Evolutionary conservation across 1,140 invertebrate species (phyloP).

Genomic region (Drosophila erecta): DNA sequence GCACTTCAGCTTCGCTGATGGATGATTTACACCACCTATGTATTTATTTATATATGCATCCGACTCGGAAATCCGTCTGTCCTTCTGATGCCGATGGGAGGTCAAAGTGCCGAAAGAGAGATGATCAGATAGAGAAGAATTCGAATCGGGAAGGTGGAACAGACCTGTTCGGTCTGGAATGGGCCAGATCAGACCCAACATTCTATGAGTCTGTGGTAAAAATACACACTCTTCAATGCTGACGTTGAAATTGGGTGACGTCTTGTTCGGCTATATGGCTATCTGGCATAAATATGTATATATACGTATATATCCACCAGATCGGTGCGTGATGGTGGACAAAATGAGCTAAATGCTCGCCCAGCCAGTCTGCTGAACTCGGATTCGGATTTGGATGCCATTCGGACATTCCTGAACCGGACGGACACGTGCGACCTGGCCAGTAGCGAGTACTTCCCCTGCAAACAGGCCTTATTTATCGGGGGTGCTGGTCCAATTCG

Average conservation of each 20-base stretch:
- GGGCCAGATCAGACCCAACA: conserved; percentile 11
- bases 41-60: not conserved
- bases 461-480: conserved; percentile 7
- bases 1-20: not conserved
- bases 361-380: conserved; percentile 2
- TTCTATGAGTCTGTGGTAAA: conserved; percentile 25
- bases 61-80: conserved; percentile 22
- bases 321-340: conserved; percentile 11
- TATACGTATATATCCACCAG: not conserved
- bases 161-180: conserved; percentile 41
- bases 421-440: conserved; percentile 12
- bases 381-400: conserved; percentile 1
- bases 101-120: not conserved
- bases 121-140: conserved; percentile 3
- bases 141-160: conserved; percentile 17
- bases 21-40: not conserved
- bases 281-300: not conserved
- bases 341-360: not conserved
- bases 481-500: conserved; percentile 27
- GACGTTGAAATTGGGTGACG: conserved; percentile 38
- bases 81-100: conserved; percentile 19
- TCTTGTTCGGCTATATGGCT: not conserved
- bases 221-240: conserved; percentile 22
- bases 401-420: conserved; percentile 1
- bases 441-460: conserved; percentile 18